Conservation (phyloP, 2,797 vertebrate species). For the Botia almorhae region DNA sequence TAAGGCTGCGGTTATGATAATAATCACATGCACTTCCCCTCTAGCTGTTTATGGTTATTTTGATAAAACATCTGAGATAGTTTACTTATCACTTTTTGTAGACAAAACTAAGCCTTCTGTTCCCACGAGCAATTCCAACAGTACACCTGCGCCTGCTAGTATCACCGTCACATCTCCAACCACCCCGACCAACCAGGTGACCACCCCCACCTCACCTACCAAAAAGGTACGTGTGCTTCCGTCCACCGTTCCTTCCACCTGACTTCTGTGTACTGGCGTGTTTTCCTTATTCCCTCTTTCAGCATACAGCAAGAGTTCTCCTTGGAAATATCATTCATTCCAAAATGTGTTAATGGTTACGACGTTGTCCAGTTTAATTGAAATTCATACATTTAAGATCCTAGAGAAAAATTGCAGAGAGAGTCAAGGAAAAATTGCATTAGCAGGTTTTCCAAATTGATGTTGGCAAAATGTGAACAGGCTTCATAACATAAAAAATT, state of each 20-base stretch:
- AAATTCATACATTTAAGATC: neutral
- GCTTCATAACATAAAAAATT: too few species aligned
- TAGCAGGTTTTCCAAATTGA: neutral
- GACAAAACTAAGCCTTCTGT: conserved; percentile 89
- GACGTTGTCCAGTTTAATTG: neutral
- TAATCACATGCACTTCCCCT: neutral
- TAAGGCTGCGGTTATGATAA: neutral
- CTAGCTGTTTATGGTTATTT: neutral
- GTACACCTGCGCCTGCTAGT: conserved; percentile 72
- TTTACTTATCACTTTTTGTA: conserved; percentile 59
- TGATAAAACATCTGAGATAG: neutral
- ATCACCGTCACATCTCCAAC: conserved; percentile 80
- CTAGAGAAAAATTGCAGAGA: too few species aligned
- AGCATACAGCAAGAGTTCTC: neutral
- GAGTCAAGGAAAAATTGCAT: neutral
- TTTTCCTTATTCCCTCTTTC: neutral
- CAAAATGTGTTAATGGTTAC: neutral
- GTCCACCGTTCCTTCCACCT: neutral
- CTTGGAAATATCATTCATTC: neutral
- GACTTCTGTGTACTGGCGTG: neutral
- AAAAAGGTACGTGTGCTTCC: conserved; percentile 86
- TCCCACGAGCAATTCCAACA: conserved; percentile 83
- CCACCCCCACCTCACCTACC: conserved; percentile 87
- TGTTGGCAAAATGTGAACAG: too few species aligned
- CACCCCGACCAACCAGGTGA: conserved; percentile 85